A percentile compares a stretch with the other conserved stretches of the same genome.
Conservation (phyloP, 1,140 invertebrate genomes). For the Ptiloglossa arizonensis region DNA sequence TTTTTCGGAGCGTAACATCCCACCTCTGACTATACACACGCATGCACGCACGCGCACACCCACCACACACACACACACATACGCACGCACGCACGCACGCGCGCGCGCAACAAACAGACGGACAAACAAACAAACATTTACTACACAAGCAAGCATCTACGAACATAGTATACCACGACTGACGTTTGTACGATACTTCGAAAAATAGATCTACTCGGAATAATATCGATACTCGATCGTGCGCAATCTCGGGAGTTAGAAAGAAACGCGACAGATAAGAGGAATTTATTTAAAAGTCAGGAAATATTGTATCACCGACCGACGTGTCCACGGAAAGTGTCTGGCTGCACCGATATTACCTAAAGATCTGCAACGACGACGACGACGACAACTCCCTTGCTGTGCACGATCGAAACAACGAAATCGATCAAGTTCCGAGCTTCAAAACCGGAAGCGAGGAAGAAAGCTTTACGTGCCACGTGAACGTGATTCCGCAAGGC, state of each 20-base stretch:
- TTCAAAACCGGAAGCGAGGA: background rate
- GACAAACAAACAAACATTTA: no score
- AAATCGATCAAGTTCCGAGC: background rate
- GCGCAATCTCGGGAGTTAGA: background rate
- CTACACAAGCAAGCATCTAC: background rate
- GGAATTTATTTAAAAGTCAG: background rate
- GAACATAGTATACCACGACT: background rate
- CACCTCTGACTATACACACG: background rate
- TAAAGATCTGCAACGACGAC: background rate
- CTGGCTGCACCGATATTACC: background rate
- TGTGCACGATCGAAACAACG: constrained; percentile 17
- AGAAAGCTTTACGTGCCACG: background rate
- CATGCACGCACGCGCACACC: background rate
- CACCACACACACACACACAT: background rate
- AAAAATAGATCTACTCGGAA: background rate
- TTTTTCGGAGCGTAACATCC: constrained; percentile 21
- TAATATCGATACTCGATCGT: constrained; percentile 8
- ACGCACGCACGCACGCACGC: background rate
- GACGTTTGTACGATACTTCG: background rate
- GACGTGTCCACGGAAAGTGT: no score
- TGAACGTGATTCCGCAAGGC: background rate
- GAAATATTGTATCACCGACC: no score
- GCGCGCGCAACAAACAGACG: background rate
- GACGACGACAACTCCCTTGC: no score
- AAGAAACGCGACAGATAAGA: background rate